These are phyloP conservation scores for Artibeus lituratus DNA, from an alignment of 2,797 vertebrate species.

Conservation along the genomic window DNA sequence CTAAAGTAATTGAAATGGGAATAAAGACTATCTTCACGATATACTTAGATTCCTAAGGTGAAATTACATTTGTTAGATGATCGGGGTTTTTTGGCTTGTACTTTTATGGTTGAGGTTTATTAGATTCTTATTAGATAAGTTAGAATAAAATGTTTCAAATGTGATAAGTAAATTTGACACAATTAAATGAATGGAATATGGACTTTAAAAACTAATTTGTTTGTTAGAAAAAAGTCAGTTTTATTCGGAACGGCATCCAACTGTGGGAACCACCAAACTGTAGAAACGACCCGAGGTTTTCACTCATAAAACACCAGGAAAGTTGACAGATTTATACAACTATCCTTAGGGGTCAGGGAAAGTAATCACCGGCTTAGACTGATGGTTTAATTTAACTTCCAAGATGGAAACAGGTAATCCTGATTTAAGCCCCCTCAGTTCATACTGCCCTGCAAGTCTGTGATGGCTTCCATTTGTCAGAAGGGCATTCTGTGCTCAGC, in stretches of 20 bases:
- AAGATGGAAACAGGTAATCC: not conserved
- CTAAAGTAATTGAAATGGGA: not conserved
- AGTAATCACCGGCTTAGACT: not conserved
- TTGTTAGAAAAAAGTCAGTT: not conserved
- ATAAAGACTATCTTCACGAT: not conserved
- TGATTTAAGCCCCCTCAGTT: not conserved
- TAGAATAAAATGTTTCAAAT: not conserved
- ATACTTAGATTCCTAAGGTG: not conserved
- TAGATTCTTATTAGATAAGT: not conserved
- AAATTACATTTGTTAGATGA: constrained; percentile 19
- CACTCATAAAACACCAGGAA: constrained; percentile 14
- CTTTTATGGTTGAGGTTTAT: not conserved
- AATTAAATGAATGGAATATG: not conserved
- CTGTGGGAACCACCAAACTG: not conserved
- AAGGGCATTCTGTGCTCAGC: not conserved
- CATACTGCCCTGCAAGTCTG: not conserved
- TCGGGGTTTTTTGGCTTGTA: not conserved
- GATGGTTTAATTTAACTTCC: not conserved
- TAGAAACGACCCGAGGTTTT: constrained; percentile 2
- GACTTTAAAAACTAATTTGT: not conserved
- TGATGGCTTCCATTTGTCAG: not conserved
- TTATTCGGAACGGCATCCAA: not conserved
- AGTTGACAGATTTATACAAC: not conserved
- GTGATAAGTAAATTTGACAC: not conserved
- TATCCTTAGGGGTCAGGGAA: not conserved